Base-by-base conservation (phyloP, 1,140 invertebrate genomes). In the Drosophila carrolli region DNA sequence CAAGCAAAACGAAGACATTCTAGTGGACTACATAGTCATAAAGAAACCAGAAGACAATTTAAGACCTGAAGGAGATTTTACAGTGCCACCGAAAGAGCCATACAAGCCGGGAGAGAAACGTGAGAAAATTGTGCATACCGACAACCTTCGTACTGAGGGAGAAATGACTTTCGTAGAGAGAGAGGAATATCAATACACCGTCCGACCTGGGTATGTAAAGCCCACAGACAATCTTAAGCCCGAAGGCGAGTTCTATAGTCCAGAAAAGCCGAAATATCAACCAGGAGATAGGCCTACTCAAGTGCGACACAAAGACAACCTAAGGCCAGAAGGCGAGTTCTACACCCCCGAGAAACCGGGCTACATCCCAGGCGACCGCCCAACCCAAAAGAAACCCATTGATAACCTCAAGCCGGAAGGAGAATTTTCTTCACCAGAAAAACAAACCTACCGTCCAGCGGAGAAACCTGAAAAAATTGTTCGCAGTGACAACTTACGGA, bases 271-370 rank as follows among this genome's bases (percentile, higher is more conserved):
- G 0, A 74, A 41, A 38, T 85, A 74, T 40, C 53, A 63, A 5
- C 82, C 82, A 0, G 75, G 63, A 5, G 81, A 86, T 23, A 91
- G 93, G 10, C 93, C 92, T 2, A 79, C 55, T 11, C 93, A 93
- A 14, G 93, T 94, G 66, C 91, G 93, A 14, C 92, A 93, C 47
- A 85, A 92, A 70, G 94, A 95, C 82, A 96, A 96, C 81, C 90
- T 96, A 0, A 93, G 91, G 70, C 94, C 94, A 5, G 95, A 96
- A 92, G 95, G 95, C 7, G 94, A 95, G 0, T 95, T 96, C 77
- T 94, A 95, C 75, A 92, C 93, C 51, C 94, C 93, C 0, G 93
- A 94, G 54, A 93, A 93, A 84, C 92, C 94, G 0, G 80, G 93
- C 83, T 96, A 92, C 83, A 79, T 56, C 4, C 93, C 94, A 32